Percentiles rank a stretch among this genome's conserved stretches.
These are phyloP conservation scores for Collichthys lucidus DNA, from an alignment of 2,113 vertebrate species.

Conservation along the genomic window DNA sequence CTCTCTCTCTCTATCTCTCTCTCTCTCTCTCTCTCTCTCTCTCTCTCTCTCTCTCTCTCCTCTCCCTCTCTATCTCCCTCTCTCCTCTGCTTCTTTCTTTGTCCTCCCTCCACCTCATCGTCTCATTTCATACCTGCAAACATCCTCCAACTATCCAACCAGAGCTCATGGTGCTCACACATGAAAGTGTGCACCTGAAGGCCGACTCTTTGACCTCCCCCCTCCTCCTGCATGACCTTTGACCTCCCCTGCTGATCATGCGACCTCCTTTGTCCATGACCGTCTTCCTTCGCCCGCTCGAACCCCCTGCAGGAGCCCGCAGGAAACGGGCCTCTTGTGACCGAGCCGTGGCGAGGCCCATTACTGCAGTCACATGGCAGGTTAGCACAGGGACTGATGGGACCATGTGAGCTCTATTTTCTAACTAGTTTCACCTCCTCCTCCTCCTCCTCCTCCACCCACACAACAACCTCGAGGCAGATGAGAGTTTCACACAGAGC, in stretches of 20 bases:
- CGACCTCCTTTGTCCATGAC: slow-evolving; percentile 51
- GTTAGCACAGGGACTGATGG: slow-evolving; percentile 72
- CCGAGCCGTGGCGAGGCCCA: slow-evolving; percentile 75
- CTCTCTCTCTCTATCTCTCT: slow-evolving; percentile 10
- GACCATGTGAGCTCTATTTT: slow-evolving; percentile 84
- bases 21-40: slow-evolving; percentile 27
- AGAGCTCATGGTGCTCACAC: not conserved
- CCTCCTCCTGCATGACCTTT: slow-evolving; percentile 50
- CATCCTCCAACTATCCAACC: not conserved
- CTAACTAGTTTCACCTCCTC: slow-evolving; percentile 69
- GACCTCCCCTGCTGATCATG: slow-evolving; percentile 73
- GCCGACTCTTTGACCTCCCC: slow-evolving; percentile 58
- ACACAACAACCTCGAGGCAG: slow-evolving; percentile 25
- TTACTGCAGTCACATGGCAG: slow-evolving; percentile 85
- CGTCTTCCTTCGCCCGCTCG: too few relatives aligned
- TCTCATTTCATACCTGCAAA: not conserved
- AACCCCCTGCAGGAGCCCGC: slow-evolving; percentile 59
- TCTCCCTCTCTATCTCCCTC: slow-evolving; percentile 20
- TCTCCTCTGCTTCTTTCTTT: slow-evolving; percentile 1
- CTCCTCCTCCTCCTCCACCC: not conserved
- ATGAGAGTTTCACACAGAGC: slow-evolving; percentile 45
- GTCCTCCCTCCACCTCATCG: not conserved
- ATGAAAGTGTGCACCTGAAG: slow-evolving; percentile 69
- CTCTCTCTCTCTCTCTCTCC: not conserved
- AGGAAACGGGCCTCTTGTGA: slow-evolving; percentile 79